Base-by-base conservation (phyloP, 2,797 vertebrate genomes). In the Parauchenoglanis punctatus region DNA sequence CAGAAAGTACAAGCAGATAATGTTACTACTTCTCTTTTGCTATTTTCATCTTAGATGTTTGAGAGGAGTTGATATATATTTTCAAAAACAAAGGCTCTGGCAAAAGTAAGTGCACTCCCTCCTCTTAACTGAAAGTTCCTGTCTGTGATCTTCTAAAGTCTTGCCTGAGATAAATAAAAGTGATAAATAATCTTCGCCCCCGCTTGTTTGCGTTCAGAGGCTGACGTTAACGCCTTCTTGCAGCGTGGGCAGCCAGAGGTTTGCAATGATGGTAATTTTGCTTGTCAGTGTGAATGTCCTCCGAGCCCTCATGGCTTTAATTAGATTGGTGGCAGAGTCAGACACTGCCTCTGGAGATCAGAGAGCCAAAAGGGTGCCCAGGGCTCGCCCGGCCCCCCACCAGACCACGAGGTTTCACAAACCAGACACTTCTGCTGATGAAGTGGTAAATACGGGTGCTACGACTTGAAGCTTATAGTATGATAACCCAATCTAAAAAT, bases 221-320 rank as follows among this genome's bases (percentile, higher is more conserved):
- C 44, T 85, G 88, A 87, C 84, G 28, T 88, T 56, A 89, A 88
- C 83, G 88, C 87, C 65, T 75, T 68, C 68, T 31, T 67, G 76
- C 56, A 8, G 63, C 58, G 7, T 25, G 40, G 63, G 63, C 84
- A 81, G 86, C 82, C 49, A 75, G 78, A 85, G 68, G 88, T 89
- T 86, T 85, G 80, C 56, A 85, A 61, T 86, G 85, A 88, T 85
- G 84, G 72, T 91, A 87, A 91, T 88, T 87, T 88, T 83, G 77
- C 84, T 85, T 65, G 90, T 88, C 87, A 85, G 82, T 84, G 83
- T 86, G 75, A 88, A 87, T 61, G 23, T 83, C 73, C 84, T 84
- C 44, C 31, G 56, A 88, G 88, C 61, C 28, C 56, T 82, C 80
- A 78, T 80, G 88, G 52, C 81, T 91, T 91, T 91, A 89, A 89